These are phyloP conservation scores for Adelognathus sp. DNA, from an alignment of 2,888 invertebrate genomes.

Conservation along the genomic window DNA sequence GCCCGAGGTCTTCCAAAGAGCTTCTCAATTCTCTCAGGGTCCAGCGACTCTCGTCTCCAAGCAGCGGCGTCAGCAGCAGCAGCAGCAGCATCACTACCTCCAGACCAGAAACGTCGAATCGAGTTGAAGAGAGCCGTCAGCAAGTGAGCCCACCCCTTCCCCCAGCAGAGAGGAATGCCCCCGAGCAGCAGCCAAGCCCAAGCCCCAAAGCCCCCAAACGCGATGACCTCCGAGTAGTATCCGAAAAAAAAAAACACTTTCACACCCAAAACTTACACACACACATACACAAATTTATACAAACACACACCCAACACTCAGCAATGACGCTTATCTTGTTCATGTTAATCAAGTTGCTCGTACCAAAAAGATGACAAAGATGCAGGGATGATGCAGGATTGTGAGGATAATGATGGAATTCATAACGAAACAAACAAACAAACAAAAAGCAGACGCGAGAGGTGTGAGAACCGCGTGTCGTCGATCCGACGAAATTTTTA, in stretches of 20 bases:
- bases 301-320: slow-evolving; percentile 62
- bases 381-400: slow-evolving; percentile 62
- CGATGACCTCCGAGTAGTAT: slow-evolving; percentile 61
- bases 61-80: slow-evolving; percentile 54
- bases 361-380: slow-evolving; percentile 78
- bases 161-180: slow-evolving; percentile 47
- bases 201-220: slow-evolving; percentile 58
- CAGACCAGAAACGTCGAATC: slow-evolving; percentile 55
- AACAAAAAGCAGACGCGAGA: slow-evolving; percentile 57
- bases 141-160: slow-evolving; percentile 22
- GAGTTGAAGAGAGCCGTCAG: slow-evolving; percentile 54
- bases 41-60: slow-evolving; percentile 77
- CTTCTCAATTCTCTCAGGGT: slow-evolving; percentile 76
- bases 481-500: slow-evolving; percentile 60
- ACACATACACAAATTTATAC: slow-evolving; percentile 41
- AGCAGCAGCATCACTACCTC: slow-evolving; percentile 64
- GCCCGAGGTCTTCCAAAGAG: slow-evolving; percentile 66
- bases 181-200: slow-evolving; percentile 55
- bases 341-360: slow-evolving; percentile 81
- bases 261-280: slow-evolving; percentile 46
- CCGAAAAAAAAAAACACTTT: slow-evolving; percentile 33
- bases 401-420: slow-evolving; percentile 56
- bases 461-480: slow-evolving; percentile 58
- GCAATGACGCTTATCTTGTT: slow-evolving; percentile 81
- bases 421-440: slow-evolving; percentile 50